Percentiles rank a stretch among this genome's conserved stretches.
phyloP scores from a whole-genome alignment of 2,113 vertebrate genomes.

The Plectropomus leopardus region DNA sequence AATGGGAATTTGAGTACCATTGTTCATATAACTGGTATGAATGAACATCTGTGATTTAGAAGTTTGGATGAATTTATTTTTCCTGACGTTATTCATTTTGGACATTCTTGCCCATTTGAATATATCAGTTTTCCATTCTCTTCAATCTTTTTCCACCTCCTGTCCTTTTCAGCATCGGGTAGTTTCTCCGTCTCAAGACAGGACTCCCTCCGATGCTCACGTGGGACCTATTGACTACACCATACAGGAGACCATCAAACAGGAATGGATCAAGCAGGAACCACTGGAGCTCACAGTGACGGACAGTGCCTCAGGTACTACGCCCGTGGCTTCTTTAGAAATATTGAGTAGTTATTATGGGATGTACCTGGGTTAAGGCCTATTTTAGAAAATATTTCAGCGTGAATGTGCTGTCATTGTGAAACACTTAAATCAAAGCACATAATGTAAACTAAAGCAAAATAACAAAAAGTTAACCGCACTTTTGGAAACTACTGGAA shows the following conservation, averaged over 20 bases:
- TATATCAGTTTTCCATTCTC: background rate
- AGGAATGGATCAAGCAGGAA: constrained; percentile 60
- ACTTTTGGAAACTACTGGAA: background rate
- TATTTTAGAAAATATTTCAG: too few species aligned
- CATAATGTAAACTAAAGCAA: too few species aligned
- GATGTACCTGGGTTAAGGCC: too few species aligned
- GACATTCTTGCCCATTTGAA: background rate
- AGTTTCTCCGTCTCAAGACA: constrained; percentile 36
- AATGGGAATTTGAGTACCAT: background rate
- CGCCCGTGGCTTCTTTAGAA: background rate
- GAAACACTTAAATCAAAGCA: too few species aligned
- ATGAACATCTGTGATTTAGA: too few species aligned
- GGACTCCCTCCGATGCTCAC: background rate
- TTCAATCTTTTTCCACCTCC: background rate
- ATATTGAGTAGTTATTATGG: background rate
- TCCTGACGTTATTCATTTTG: background rate
- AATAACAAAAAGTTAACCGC: too few species aligned
- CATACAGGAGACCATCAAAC: constrained; percentile 24
- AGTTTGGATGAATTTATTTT: too few species aligned
- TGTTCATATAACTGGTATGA: too few species aligned
- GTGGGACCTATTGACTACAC: constrained; percentile 29
- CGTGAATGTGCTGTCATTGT: too few species aligned
- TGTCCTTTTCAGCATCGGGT: constrained; percentile 22
- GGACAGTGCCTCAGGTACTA: constrained; percentile 84
- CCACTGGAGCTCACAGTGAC: constrained; percentile 68